Conservation (phyloP, 1,140 invertebrate genomes). For the Drosophila pectinifera region DNA sequence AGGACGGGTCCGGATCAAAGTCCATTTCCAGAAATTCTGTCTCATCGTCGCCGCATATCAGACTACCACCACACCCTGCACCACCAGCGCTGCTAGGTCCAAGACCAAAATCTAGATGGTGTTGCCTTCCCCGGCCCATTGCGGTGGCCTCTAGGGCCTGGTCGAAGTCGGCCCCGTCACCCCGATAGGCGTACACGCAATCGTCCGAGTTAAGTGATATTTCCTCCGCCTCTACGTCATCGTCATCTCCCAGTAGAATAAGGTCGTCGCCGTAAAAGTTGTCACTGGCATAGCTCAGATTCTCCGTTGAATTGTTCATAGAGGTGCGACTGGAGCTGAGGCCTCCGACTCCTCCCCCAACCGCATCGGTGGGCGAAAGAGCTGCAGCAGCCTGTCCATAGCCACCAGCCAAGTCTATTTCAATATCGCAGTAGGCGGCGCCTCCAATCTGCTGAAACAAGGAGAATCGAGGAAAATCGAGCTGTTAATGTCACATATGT, state of each 20-base stretch:
- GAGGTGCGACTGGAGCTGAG: slow-evolving; percentile 77
- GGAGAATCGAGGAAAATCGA: not conserved
- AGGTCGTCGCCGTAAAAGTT: slow-evolving; percentile 79
- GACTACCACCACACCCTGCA: slow-evolving; percentile 9
- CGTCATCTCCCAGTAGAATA: slow-evolving; percentile 73
- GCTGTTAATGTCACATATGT: not conserved
- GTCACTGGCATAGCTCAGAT: slow-evolving; percentile 78
- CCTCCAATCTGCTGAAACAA: slow-evolving; percentile 29
- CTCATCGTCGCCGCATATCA: slow-evolving; percentile 65
- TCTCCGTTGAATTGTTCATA: slow-evolving; percentile 80
- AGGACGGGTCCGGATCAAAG: slow-evolving; percentile 79
- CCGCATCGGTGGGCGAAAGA: slow-evolving; percentile 63
- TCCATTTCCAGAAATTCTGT: slow-evolving; percentile 84
- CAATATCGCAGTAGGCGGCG: slow-evolving; percentile 58
- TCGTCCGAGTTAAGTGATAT: slow-evolving; percentile 81
- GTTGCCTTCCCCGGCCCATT: slow-evolving; percentile 52
- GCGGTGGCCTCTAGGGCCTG: slow-evolving; percentile 47
- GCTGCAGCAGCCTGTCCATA: slow-evolving; percentile 45
- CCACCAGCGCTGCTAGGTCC: slow-evolving; percentile 19
- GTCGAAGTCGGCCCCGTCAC: slow-evolving; percentile 74
- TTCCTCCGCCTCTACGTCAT: slow-evolving; percentile 76
- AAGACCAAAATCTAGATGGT: slow-evolving; percentile 52
- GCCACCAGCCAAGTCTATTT: slow-evolving; percentile 33
- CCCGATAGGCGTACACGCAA: slow-evolving; percentile 82
- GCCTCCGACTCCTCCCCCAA: slow-evolving; percentile 40